Base-by-base conservation (phyloP, 1,140 invertebrate genomes). In the Nomia melanderi region DNA sequence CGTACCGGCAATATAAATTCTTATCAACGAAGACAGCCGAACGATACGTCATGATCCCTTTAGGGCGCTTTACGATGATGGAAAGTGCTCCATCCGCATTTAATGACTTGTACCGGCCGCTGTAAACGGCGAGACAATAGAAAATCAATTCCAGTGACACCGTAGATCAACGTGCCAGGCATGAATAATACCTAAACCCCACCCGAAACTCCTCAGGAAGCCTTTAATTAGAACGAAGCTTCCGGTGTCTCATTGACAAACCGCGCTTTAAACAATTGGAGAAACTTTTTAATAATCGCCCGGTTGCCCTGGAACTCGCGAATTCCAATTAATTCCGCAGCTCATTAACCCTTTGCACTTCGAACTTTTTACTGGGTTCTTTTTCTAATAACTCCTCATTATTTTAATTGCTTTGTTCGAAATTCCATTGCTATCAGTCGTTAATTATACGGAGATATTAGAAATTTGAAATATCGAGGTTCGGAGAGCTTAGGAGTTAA, bases 1-100 rank as follows among this genome's bases (percentile, higher is more conserved):
- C n/a, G n/a, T n/a, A n/a, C n/a, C n/a, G n/a, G n/a, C 25, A 25
- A 62, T 62, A 39, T 41, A 62, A 62, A 62, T 39, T 62, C 59
- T 25, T 62, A 36, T 62, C 39, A 62, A 39, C 59, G 33, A 39
- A 2, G 11, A 17, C 29, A 20, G 5, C 6, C 20, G 20, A n/a
- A 8, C 29, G 27, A 14, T n/a, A 23, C 17, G 20, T n/a, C 31
- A 2, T 5, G 2, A 60, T 23, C 31, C 31, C 31, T 20, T 11
- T 9, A 36, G 20, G 2, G 9, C 9, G 31, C 20, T 7, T 23
- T 20, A 12, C 11, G 33, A 39, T 62, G 59, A 62, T 41, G 59
- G 39, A 62, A 62, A 41, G 33, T 41, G 33, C n/a, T 0, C 59
- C 11, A 25, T 9, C 33, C 9, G 23, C n/a, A 62, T 39, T 62